Conservation (phyloP, 2,797 vertebrate genomes). For the Rhinophrynus dorsalis region DNA sequence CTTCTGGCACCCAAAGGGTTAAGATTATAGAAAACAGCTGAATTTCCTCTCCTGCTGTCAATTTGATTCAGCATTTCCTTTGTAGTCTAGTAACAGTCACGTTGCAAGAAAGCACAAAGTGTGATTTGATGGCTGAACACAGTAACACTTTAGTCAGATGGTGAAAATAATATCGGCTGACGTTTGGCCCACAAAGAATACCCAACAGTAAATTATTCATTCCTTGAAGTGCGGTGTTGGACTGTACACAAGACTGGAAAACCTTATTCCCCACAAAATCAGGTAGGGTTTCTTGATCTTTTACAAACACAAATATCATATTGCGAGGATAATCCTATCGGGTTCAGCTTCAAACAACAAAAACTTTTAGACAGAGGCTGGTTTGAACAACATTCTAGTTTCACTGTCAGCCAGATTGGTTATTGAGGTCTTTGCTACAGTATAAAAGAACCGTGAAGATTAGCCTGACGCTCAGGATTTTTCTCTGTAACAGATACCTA, state of each 20-base stretch:
- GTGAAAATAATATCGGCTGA: neutral
- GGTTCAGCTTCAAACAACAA: neutral
- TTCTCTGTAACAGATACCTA: neutral
- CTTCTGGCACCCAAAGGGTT: too few species aligned
- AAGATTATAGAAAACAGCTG: too few species aligned
- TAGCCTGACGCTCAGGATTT: neutral
- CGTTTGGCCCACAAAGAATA: neutral
- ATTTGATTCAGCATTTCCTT: too few species aligned
- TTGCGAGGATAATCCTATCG: slow-evolving; percentile 35
- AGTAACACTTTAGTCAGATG: too few species aligned
- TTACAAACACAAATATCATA: slow-evolving; percentile 33
- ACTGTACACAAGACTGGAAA: neutral
- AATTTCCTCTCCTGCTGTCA: too few species aligned
- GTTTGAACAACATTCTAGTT: neutral
- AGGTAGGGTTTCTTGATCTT: slow-evolving; percentile 14
- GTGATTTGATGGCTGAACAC: too few species aligned
- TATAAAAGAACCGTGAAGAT: neutral
- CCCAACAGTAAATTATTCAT: slow-evolving; percentile 32
- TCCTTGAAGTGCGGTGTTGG: neutral
- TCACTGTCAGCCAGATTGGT: slow-evolving; percentile 9
- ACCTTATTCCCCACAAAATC: neutral
- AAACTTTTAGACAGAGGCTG: neutral
- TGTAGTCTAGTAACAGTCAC: too few species aligned
- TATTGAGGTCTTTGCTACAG: slow-evolving; percentile 3
- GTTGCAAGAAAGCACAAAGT: too few species aligned